Evolutionary conservation across 2,113 vertebrate genomes (phyloP).

Genomic region (Pituophis catenifer): DNA sequence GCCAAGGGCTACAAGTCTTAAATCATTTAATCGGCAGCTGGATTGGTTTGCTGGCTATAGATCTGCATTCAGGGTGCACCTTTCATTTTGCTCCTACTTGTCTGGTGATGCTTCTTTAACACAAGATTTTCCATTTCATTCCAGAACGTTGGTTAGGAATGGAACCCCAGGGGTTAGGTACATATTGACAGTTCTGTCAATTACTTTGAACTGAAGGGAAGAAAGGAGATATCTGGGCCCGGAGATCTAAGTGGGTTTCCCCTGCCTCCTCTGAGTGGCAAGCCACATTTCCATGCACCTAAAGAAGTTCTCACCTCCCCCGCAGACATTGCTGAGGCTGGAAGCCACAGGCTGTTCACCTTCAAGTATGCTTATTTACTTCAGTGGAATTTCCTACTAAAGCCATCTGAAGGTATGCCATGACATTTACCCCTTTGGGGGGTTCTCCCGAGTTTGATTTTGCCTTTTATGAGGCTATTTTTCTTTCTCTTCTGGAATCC

Average conservation of each 20-base stretch:
- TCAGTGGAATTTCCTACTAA: constrained; percentile 12
- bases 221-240: not conserved
- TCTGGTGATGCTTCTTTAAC: not conserved
- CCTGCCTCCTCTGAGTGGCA: not conserved
- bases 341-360: not conserved
- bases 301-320: not conserved
- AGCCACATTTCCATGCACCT: constrained; percentile 13
- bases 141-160: not conserved
- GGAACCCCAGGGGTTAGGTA: not conserved
- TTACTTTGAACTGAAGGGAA: not conserved
- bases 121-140: not conserved
- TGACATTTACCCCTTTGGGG: not conserved
- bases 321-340: not conserved
- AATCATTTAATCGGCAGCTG: not conserved
- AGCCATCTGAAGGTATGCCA: not conserved
- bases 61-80: not conserved
- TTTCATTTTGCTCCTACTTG: not conserved
- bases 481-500: not conserved
- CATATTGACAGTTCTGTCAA: not conserved
- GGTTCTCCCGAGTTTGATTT: not conserved
- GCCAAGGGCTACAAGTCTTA: not conserved
- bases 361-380: not conserved
- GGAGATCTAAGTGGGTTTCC: not conserved
- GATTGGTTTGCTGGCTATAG: not conserved
- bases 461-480: not conserved